A percentile compares a stretch with the other conserved stretches of the same genome.
Evolutionary conservation across 2,888 invertebrate genomes (phyloP).

Genomic region (Sicus ferrugineus): DNA sequence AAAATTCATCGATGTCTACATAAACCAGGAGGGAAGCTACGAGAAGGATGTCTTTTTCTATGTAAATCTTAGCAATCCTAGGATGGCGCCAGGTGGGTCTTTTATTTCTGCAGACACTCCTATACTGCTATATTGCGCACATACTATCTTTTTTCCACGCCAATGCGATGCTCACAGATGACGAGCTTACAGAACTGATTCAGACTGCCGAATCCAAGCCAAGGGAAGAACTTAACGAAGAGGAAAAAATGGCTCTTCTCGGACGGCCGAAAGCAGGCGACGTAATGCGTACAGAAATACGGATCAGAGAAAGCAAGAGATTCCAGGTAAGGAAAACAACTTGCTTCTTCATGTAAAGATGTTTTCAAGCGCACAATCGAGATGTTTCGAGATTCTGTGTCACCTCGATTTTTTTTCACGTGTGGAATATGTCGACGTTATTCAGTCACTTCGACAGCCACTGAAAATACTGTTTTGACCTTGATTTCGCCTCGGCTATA

Average conservation of each 20-base stretch:
- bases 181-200: conserved; percentile 72
- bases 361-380: too few relatives aligned
- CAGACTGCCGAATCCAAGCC: conserved; percentile 72
- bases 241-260: conserved; percentile 86
- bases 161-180: conserved; percentile 52
- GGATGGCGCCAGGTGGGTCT: conserved; percentile 80
- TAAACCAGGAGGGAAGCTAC: conserved; percentile 97
- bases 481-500: too few relatives aligned
- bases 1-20: conserved; percentile 83
- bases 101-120: not conserved
- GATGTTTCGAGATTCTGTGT: too few relatives aligned
- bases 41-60: conserved; percentile 95
- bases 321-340: conserved; percentile 93
- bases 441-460: too few relatives aligned
- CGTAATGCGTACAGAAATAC: conserved; percentile 81
- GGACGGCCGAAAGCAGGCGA: conserved; percentile 94
- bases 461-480: too few relatives aligned
- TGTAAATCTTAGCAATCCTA: conserved; percentile 91
- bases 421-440: too few relatives aligned
- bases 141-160: too few relatives aligned
- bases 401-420: too few relatives aligned
- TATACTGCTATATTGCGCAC: not conserved
- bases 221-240: conserved; percentile 75
- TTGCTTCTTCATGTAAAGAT: too few relatives aligned
- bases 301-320: conserved; percentile 97